Conservation (phyloP, 1,140 invertebrate species). For the Chymomyza costata region DNA sequence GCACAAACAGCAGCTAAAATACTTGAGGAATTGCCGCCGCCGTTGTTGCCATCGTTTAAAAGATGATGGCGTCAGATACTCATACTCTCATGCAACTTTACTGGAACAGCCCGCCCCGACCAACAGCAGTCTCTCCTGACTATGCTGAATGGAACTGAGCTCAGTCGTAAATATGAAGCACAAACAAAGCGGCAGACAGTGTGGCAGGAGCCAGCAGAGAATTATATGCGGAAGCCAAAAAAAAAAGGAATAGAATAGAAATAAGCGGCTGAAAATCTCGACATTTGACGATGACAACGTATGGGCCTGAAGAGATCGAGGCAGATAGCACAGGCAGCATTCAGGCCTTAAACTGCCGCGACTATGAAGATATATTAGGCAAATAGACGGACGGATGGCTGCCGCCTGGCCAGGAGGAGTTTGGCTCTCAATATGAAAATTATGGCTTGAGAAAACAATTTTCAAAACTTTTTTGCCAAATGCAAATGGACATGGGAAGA, state of each 20-base stretch:
- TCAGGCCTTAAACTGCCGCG: constrained; percentile 60
- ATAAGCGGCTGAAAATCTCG: constrained; percentile 55
- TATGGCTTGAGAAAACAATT: constrained; percentile 45
- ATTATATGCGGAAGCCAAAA: constrained; percentile 51
- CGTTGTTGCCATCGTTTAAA: constrained; percentile 48
- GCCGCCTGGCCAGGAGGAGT: background rate
- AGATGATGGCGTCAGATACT: constrained; percentile 69
- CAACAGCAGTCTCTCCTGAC: no score
- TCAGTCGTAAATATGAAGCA: constrained; percentile 70
- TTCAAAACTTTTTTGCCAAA: constrained; percentile 56
- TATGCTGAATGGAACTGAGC: background rate
- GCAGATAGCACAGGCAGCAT: constrained; percentile 30
- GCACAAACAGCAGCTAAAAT: constrained; percentile 54
- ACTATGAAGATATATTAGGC: constrained; percentile 74
- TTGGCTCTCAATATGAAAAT: no score
- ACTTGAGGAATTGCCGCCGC: constrained; percentile 70
- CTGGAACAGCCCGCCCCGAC: no score
- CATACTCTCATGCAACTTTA: no score
- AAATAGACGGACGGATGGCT: constrained; percentile 59
- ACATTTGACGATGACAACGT: constrained; percentile 62
- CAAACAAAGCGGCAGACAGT: constrained; percentile 48
- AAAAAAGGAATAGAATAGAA: constrained; percentile 20
- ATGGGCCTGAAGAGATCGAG: constrained; percentile 28
- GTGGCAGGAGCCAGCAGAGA: constrained; percentile 20
- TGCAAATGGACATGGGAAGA: constrained; percentile 69